Evolutionary conservation across 2,113 vertebrate species (phyloP).

Genomic region (Struthio camelus): DNA sequence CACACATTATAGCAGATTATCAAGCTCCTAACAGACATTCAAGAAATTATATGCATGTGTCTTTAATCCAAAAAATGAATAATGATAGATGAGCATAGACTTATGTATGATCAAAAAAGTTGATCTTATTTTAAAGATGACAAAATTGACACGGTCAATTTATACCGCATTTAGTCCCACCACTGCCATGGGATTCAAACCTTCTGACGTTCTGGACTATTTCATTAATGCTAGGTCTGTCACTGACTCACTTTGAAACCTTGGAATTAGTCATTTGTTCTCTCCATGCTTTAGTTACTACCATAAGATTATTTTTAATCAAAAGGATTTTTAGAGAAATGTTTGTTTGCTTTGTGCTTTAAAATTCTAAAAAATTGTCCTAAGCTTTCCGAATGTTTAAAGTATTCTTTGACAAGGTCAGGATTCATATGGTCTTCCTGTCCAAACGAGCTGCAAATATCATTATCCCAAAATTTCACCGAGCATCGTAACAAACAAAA

Average conservation of each 20-base stretch:
- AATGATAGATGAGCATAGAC: not conserved
- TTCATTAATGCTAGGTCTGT: not conserved
- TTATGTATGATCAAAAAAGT: not conserved
- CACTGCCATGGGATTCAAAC: not conserved
- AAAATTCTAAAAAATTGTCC: not conserved
- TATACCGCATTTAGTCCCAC: not conserved
- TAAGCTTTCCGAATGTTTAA: not conserved
- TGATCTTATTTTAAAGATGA: not conserved
- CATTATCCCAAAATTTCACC: not conserved
- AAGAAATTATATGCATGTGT: not conserved
- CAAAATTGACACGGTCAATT: not conserved
- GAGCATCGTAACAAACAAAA: slow-evolving; percentile 21
- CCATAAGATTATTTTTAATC: not conserved
- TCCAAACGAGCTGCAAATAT: not conserved
- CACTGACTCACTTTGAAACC: not conserved
- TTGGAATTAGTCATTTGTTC: not conserved
- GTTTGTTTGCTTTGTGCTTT: not conserved
- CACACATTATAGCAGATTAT: not conserved
- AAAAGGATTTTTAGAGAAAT: not conserved
- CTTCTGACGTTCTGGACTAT: not conserved
- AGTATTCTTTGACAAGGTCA: not conserved
- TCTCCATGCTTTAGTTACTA: not conserved
- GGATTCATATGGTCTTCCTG: not conserved
- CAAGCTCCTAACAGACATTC: not conserved
- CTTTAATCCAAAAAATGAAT: not conserved